phyloP scores from a whole-genome alignment of 2,888 invertebrate genomes.

The Amphipoea lucens region DNA sequence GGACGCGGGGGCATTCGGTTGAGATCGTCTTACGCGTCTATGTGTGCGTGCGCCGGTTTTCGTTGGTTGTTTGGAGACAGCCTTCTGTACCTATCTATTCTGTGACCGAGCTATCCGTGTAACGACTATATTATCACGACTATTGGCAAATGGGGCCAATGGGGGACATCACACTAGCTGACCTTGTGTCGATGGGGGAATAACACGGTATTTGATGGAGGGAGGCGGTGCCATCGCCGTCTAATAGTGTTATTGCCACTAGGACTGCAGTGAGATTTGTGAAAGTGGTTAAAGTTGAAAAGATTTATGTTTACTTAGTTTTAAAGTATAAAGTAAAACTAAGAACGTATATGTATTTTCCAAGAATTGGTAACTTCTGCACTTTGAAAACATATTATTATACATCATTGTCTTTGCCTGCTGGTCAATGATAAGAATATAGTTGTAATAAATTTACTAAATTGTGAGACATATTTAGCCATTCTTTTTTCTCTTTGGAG shows the following conservation, averaged over 20 bases:
- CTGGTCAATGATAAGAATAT: no score
- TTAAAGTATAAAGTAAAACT: conserved; percentile 6
- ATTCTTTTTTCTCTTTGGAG: neutral
- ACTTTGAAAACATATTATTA: neutral
- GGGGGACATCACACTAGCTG: conserved; percentile 27
- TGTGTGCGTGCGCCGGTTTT: neutral
- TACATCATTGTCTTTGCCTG: neutral
- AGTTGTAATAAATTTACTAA: no score
- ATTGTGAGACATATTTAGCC: neutral
- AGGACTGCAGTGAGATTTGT: conserved; percentile 19
- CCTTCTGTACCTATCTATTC: conserved; percentile 15
- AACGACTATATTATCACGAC: conserved; percentile 49
- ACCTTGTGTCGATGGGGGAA: conserved; percentile 34
- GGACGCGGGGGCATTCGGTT: no score
- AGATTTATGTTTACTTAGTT: neutral
- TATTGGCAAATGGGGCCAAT: conserved; percentile 39
- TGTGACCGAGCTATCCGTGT: conserved; percentile 18
- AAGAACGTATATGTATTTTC: neutral
- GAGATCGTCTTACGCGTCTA: neutral
- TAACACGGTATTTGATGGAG: conserved; percentile 25
- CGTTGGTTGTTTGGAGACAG: neutral
- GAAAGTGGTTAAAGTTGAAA: neutral
- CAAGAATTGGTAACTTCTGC: neutral
- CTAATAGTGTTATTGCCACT: conserved; percentile 26
- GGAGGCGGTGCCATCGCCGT: conserved; percentile 43